Evolutionary conservation across 2,113 vertebrate species (phyloP).

Genomic region (Labeo rohita): DNA sequence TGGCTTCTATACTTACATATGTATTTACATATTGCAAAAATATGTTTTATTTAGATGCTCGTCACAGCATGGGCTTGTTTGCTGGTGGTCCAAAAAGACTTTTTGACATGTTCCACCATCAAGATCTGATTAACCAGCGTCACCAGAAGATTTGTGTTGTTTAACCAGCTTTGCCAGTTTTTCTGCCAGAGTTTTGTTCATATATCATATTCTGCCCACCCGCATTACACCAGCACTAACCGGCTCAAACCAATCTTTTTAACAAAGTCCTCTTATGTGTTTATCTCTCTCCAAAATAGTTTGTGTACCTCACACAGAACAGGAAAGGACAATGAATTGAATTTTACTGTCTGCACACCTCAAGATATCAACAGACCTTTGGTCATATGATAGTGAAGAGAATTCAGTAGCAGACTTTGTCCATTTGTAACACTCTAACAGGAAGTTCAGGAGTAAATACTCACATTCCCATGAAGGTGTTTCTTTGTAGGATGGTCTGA

Average conservation of each 20-base stretch:
- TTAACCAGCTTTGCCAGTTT: neutral
- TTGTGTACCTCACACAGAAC: neutral
- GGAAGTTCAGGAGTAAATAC: slow-evolving; percentile 40
- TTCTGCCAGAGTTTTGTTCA: neutral
- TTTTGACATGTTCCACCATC: neutral
- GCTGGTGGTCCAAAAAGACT: neutral
- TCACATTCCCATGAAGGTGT: slow-evolving; percentile 82
- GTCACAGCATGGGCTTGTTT: neutral
- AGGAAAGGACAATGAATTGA: neutral
- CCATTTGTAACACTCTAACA: neutral
- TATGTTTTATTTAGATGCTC: neutral
- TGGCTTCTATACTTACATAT: neutral
- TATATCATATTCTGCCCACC: neutral
- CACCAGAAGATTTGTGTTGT: neutral
- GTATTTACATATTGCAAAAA: neutral
- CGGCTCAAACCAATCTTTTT: neutral
- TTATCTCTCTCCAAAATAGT: slow-evolving; percentile 10
- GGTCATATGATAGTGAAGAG: slow-evolving; percentile 44
- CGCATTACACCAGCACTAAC: neutral
- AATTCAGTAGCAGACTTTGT: slow-evolving; percentile 48
- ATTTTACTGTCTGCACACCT: slow-evolving; percentile 4
- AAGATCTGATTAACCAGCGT: neutral
- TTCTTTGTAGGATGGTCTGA: slow-evolving; percentile 74
- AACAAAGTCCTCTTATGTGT: neutral
- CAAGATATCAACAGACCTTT: slow-evolving; percentile 42